These are phyloP conservation scores for Lepidurus couesii DNA, from an alignment of 1,140 invertebrate species.

Conservation along the genomic window DNA sequence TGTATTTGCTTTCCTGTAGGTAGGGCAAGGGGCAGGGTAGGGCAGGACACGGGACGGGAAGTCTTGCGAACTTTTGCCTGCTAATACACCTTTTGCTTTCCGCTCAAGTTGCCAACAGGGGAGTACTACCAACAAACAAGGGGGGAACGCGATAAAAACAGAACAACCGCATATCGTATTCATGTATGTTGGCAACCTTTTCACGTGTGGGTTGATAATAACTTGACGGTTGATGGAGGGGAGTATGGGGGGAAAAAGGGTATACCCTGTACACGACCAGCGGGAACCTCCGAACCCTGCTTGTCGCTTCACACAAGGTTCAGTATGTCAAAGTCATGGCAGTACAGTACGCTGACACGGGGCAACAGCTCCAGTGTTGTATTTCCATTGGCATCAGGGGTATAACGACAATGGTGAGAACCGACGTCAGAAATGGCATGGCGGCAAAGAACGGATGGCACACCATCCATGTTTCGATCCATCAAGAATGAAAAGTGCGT, in stretches of 20 bases:
- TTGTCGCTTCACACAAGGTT: background rate
- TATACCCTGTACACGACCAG: background rate
- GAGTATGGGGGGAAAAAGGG: background rate
- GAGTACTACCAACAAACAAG: background rate
- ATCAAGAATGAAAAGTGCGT: too few species aligned
- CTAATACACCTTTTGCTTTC: background rate
- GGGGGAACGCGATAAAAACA: background rate
- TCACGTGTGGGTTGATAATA: background rate
- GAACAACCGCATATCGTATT: background rate
- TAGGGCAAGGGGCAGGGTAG: background rate
- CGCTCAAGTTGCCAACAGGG: background rate
- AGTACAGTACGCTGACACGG: background rate
- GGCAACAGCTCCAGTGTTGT: background rate
- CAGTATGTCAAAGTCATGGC: background rate
- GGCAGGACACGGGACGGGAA: background rate
- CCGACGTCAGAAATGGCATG: too few species aligned
- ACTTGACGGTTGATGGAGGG: background rate
- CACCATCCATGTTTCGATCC: too few species aligned
- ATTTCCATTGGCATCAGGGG: background rate
- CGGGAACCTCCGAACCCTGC: background rate
- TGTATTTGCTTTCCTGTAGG: background rate
- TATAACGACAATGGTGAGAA: background rate
- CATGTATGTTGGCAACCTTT: slow-evolving; percentile 19
- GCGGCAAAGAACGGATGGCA: too few species aligned
- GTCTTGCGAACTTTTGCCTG: background rate